These are phyloP conservation scores for Pelvicachromis taeniatus DNA, from an alignment of 2,113 vertebrate species.

Conservation along the genomic window DNA sequence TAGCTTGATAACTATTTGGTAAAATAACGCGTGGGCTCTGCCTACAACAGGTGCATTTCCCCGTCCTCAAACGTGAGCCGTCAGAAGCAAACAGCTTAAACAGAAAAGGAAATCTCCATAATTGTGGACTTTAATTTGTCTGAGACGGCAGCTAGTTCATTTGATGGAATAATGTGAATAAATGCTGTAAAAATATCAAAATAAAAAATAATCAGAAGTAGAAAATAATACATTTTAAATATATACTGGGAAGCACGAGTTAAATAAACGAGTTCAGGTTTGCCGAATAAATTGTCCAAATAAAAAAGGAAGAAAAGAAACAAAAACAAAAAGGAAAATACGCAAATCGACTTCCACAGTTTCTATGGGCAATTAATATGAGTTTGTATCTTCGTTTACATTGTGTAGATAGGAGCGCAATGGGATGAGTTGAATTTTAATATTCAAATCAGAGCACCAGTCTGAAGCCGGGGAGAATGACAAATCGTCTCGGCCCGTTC, in stretches of 20 bases:
- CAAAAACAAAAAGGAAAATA: slow-evolving; percentile 15
- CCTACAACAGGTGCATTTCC: background rate
- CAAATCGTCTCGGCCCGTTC: slow-evolving; percentile 41
- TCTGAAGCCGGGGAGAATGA: slow-evolving; percentile 44
- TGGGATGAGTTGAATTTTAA: slow-evolving; percentile 56
- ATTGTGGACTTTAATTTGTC: background rate
- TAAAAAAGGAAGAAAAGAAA: slow-evolving; percentile 1
- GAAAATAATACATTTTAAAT: background rate
- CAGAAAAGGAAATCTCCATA: background rate
- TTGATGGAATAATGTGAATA: background rate
- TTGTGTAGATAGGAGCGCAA: slow-evolving; percentile 35
- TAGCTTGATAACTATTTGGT: background rate
- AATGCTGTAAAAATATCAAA: background rate
- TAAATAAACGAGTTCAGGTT: slow-evolving; percentile 5
- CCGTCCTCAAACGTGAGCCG: background rate
- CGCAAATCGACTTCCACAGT: slow-evolving; percentile 14
- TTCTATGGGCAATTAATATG: slow-evolving; percentile 57
- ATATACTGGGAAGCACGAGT: background rate
- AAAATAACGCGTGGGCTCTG: background rate
- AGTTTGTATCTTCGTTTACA: slow-evolving; percentile 61
- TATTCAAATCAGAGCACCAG: slow-evolving; percentile 65
- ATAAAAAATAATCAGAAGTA: background rate
- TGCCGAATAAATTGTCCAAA: slow-evolving; percentile 5
- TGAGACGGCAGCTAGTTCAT: background rate
- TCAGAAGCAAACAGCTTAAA: background rate